These are phyloP conservation scores for Meloidogyne exigua DNA, from an alignment of 1,140 invertebrate species.

Conservation along the genomic window DNA sequence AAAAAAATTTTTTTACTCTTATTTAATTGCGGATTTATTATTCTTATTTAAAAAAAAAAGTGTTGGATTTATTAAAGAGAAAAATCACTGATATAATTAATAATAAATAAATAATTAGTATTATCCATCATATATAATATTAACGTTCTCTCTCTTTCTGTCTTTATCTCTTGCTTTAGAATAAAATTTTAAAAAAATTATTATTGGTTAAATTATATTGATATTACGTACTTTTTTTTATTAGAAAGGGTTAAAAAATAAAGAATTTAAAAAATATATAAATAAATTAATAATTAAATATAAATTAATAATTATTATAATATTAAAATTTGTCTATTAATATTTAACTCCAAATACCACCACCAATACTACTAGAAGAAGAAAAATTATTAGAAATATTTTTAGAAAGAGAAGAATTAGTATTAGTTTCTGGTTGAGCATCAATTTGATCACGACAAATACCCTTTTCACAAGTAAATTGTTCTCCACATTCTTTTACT, in stretches of 20 bases:
- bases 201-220: too few relatives aligned
- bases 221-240: too few relatives aligned
- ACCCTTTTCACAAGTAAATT: conserved; percentile 49
- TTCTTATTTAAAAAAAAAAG: background rate
- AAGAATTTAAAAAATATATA: too few relatives aligned
- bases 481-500: conserved; percentile 55
- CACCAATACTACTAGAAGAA: background rate
- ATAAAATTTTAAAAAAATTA: too few relatives aligned
- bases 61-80: background rate
- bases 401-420: background rate
- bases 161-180: too few relatives aligned
- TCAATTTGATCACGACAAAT: conserved; percentile 48
- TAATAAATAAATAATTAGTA: background rate
- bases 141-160: background rate
- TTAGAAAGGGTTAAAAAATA: too few relatives aligned
- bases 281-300: background rate
- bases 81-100: background rate
- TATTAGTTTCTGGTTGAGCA: background rate
- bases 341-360: conserved; percentile 1
- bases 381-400: background rate
- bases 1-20: background rate
- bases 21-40: background rate
- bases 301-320: too few relatives aligned
- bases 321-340: too few relatives aligned
- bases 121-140: background rate